Conservation (phyloP, 2,113 vertebrate species). For the Alces alces region DNA sequence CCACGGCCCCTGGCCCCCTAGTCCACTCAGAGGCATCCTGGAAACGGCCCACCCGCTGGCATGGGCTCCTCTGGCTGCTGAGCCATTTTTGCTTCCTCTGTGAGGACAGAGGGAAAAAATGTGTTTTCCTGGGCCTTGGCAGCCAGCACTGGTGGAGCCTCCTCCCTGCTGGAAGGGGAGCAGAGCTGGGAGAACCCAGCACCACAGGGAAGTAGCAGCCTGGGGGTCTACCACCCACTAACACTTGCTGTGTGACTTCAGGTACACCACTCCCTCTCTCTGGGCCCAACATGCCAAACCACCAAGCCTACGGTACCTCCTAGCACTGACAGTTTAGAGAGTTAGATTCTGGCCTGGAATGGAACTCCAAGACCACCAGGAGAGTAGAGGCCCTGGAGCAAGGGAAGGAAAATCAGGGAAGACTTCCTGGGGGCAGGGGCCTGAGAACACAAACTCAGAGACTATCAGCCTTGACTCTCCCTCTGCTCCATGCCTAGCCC, state of each 20-base stretch:
- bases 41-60: slow-evolving; percentile 57
- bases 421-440: slow-evolving; percentile 2
- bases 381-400: not conserved
- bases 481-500: not conserved
- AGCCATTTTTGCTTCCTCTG: slow-evolving; percentile 42
- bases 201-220: not conserved
- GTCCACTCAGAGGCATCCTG: slow-evolving; percentile 6
- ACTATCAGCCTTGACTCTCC: not conserved
- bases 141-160: not conserved
- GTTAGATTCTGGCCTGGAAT: not conserved
- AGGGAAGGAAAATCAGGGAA: not conserved
- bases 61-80: slow-evolving; percentile 34
- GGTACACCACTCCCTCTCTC: not conserved
- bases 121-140: slow-evolving; percentile 71
- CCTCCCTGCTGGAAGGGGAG: slow-evolving; percentile 51
- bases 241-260: not conserved
- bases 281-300: not conserved
- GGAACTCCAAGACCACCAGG: not conserved
- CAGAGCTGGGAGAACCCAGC: not conserved
- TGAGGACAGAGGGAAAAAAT: slow-evolving; percentile 76
- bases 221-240: not conserved
- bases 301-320: not conserved
- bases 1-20: not conserved
- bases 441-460: not conserved
- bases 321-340: not conserved